Conservation (phyloP, 2,797 vertebrate species). For the Acipenser transmontanus region DNA sequence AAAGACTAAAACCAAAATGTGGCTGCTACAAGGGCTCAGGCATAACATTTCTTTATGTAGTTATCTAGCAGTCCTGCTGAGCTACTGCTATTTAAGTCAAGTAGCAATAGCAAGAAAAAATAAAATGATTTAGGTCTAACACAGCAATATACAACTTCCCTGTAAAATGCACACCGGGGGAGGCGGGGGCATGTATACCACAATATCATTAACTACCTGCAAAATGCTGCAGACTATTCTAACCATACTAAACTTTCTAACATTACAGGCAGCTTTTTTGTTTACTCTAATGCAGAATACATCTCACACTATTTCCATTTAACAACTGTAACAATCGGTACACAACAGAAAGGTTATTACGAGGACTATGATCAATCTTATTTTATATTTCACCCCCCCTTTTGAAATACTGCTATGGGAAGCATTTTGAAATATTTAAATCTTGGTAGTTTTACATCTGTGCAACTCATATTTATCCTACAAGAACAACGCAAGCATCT, state of each 20-base stretch:
- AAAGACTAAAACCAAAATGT: neutral
- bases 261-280: slow-evolving; percentile 66
- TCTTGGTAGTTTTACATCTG: slow-evolving; percentile 6
- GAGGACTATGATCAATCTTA: neutral
- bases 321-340: too few species aligned
- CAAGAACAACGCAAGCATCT: slow-evolving; percentile 16
- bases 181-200: slow-evolving; percentile 24
- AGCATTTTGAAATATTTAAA: neutral
- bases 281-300: slow-evolving; percentile 55
- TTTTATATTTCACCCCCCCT: neutral
- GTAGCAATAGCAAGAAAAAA: slow-evolving; percentile 33
- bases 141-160: slow-evolving; percentile 31
- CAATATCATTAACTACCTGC: slow-evolving; percentile 37
- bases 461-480: slow-evolving; percentile 27
- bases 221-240: slow-evolving; percentile 58
- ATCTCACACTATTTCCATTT: slow-evolving; percentile 55
- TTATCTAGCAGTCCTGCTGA: slow-evolving; percentile 42
- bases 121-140: slow-evolving; percentile 13
- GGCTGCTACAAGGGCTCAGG: too few species aligned
- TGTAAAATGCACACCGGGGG: slow-evolving; percentile 26
- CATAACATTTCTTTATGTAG: neutral
- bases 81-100: slow-evolving; percentile 26
- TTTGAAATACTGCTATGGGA: neutral
- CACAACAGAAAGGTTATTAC: slow-evolving; percentile 52
- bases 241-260: slow-evolving; percentile 74